These are phyloP conservation scores for Luperina testacea DNA, from an alignment of 2,888 invertebrate species.

Conservation along the genomic window DNA sequence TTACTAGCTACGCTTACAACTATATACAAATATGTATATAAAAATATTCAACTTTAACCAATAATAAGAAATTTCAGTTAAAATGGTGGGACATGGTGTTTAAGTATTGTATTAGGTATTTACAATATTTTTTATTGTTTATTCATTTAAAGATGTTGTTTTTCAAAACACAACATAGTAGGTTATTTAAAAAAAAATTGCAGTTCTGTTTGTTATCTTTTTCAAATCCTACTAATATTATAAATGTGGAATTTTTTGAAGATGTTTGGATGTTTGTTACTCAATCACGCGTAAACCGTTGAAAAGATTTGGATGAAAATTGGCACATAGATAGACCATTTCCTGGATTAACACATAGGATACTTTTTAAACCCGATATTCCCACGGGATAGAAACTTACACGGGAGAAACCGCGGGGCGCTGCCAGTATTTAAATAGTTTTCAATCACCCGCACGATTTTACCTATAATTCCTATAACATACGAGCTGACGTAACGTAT, in stretches of 20 bases:
- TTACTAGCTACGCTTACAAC: background rate
- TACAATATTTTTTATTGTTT: too few relatives aligned
- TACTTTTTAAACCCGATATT: too few relatives aligned
- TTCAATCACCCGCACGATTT: slow-evolving; percentile 11
- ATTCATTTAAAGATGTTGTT: background rate
- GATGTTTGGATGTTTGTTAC: too few relatives aligned
- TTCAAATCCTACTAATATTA: background rate
- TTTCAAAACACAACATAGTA: background rate
- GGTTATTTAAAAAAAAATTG: too few relatives aligned
- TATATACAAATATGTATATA: slow-evolving; percentile 1
- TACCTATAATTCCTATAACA: background rate
- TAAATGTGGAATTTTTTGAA: too few relatives aligned
- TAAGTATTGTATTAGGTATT: background rate
- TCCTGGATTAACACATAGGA: too few relatives aligned
- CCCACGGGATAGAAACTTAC: too few relatives aligned
- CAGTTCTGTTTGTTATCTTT: background rate
- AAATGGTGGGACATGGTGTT: background rate
- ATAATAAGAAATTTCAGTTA: background rate
- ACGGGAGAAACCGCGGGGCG: too few relatives aligned
- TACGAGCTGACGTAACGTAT: background rate
- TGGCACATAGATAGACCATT: too few relatives aligned
- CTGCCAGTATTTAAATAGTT: background rate
- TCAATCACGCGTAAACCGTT: too few relatives aligned
- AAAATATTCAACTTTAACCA: background rate
- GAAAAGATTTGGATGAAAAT: too few relatives aligned